Evolutionary conservation across 1,140 invertebrate species (phyloP).

Genomic region (Drosophila bocki): DNA sequence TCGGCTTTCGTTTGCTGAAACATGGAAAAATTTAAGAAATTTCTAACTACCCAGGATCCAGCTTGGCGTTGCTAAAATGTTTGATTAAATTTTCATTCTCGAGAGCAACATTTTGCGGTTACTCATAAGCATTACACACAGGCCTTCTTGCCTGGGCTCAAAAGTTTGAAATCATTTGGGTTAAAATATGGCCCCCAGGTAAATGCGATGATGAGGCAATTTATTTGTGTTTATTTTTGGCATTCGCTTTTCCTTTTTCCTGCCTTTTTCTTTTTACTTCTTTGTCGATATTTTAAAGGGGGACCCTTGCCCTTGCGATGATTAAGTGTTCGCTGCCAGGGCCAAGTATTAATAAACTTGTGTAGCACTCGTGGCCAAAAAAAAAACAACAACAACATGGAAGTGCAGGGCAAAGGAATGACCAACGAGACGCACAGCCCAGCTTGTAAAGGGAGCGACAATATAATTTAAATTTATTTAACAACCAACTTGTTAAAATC

Average conservation of each 20-base stretch:
- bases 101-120: slow-evolving; percentile 15
- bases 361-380: slow-evolving; percentile 37
- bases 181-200: slow-evolving; percentile 43
- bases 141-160: slow-evolving; percentile 12
- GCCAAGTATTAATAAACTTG: slow-evolving; percentile 67
- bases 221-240: slow-evolving; percentile 53
- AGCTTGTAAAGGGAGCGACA: slow-evolving; percentile 56
- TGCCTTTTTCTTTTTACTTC: slow-evolving; percentile 21
- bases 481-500: slow-evolving; percentile 78
- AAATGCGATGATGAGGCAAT: slow-evolving; percentile 55
- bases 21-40: slow-evolving; percentile 12
- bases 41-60: not conserved
- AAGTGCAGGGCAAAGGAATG: slow-evolving; percentile 48
- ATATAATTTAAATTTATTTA: slow-evolving; percentile 82
- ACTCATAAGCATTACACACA: slow-evolving; percentile 15
- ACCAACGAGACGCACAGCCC: slow-evolving; percentile 38
- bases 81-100: slow-evolving; percentile 40
- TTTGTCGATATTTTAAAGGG: slow-evolving; percentile 50
- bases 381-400: not conserved
- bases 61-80: slow-evolving; percentile 22
- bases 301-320: slow-evolving; percentile 42
- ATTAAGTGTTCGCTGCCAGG: slow-evolving; percentile 61
- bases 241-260: slow-evolving; percentile 7
- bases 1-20: not conserved
- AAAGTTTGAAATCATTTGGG: slow-evolving; percentile 46